These are phyloP conservation scores for Epinephelus lanceolatus DNA, from an alignment of 2,113 vertebrate species.

Conservation along the genomic window DNA sequence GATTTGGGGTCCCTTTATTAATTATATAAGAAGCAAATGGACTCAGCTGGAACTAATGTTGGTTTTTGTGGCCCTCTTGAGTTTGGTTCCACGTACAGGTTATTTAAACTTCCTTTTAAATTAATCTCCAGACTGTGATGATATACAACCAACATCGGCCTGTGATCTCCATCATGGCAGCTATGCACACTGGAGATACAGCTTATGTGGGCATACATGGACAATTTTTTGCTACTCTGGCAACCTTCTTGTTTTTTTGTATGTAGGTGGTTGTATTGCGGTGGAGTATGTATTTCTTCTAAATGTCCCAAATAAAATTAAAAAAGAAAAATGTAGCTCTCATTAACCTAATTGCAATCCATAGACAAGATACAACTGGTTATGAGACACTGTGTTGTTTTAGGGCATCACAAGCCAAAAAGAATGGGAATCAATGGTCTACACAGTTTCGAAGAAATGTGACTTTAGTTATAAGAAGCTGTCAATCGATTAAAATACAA, in stretches of 20 bases:
- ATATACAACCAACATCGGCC: not conserved
- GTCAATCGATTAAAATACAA: too few species aligned
- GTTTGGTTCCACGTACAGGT: not conserved
- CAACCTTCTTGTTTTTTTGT: not conserved
- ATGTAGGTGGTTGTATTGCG: too few species aligned
- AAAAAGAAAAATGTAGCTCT: too few species aligned
- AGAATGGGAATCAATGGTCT: not conserved
- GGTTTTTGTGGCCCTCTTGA: too few species aligned
- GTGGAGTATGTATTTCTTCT: too few species aligned
- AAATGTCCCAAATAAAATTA: too few species aligned
- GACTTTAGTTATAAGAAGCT: too few species aligned
- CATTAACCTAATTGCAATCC: too few species aligned
- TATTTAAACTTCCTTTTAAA: not conserved
- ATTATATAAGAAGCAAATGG: not conserved
- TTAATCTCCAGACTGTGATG: not conserved
- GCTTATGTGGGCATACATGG: not conserved
- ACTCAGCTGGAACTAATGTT: not conserved
- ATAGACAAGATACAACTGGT: not conserved
- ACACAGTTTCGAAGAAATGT: not conserved
- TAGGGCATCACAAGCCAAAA: not conserved
- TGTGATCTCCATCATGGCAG: not conserved
- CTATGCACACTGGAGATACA: not conserved
- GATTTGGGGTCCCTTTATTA: not conserved
- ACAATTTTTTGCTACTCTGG: not conserved
- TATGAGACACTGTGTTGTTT: not conserved